A percentile compares a stretch with the other conserved stretches of the same genome.
Conservation (phyloP, 1,140 invertebrate species). For the Neodiprion lecontei region DNA sequence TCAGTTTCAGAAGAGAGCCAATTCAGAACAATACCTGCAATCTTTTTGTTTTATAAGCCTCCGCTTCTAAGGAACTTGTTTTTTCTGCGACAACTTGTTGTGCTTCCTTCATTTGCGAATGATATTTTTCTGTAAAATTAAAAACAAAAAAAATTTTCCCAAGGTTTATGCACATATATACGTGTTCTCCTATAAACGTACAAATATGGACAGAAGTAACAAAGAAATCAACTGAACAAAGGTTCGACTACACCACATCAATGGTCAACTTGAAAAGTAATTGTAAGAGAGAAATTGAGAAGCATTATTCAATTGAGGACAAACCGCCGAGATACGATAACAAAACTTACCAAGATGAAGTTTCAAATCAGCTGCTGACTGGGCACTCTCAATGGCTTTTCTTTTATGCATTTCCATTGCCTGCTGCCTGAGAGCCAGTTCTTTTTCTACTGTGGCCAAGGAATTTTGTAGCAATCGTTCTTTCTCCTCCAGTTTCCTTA, state of each 20-base stretch:
- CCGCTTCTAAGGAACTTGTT: conserved; percentile 92
- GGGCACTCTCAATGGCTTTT: conserved; percentile 94
- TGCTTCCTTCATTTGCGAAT: conserved; percentile 96
- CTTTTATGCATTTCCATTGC: conserved; percentile 98
- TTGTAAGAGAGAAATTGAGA: neutral
- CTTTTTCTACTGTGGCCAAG: conserved; percentile 93
- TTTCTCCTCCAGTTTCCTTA: conserved; percentile 96
- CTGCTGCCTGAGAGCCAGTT: conserved; percentile 87
- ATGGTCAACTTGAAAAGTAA: conserved; percentile 19
- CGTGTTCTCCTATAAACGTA: too few relatives aligned
- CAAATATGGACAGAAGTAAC: too few relatives aligned
- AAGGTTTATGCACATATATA: conserved; percentile 18
- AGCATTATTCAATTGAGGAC: neutral
- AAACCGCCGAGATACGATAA: neutral
- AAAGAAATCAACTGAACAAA: too few relatives aligned
- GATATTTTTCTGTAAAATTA: conserved; percentile 81
- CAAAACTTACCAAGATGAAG: conserved; percentile 85
- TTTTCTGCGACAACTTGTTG: conserved; percentile 97
- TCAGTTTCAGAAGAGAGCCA: neutral
- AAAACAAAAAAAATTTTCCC: neutral
- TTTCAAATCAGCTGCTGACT: conserved; percentile 96
- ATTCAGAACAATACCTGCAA: conserved; percentile 69
- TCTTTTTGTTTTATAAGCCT: conserved; percentile 96
- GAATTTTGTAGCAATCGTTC: conserved; percentile 93
- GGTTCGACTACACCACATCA: neutral